Conservation (phyloP, 2,797 vertebrate genomes). For the Podarcis siculus region DNA sequence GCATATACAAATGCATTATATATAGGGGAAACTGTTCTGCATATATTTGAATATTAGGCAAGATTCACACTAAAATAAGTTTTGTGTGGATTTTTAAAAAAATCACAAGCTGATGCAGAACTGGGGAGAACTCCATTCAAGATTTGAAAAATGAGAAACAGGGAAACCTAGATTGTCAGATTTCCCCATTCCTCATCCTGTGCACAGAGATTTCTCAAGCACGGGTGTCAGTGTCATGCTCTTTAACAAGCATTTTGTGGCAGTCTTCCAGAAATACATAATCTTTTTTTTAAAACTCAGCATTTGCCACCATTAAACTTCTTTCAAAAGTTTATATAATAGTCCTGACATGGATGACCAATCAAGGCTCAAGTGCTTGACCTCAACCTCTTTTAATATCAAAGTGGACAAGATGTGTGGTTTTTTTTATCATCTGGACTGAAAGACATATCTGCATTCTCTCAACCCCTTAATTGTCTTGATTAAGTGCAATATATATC, state of each 20-base stretch:
- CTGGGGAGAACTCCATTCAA: too few relatives aligned
- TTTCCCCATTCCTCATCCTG: background rate
- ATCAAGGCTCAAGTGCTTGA: background rate
- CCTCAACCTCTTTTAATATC: constrained; percentile 8
- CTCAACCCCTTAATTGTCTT: background rate
- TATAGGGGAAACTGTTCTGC: too few relatives aligned
- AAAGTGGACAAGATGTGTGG: background rate
- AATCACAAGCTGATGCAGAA: too few relatives aligned
- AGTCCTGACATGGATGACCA: background rate
- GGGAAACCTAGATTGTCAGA: too few relatives aligned
- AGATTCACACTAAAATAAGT: too few relatives aligned
- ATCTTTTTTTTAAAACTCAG: background rate
- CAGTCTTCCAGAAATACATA: background rate
- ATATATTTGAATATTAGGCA: too few relatives aligned
- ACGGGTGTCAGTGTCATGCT: background rate
- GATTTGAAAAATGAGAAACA: too few relatives aligned
- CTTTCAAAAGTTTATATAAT: background rate
- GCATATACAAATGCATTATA: too few relatives aligned
- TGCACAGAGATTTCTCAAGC: background rate
- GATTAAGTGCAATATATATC: background rate
- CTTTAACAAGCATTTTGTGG: background rate
- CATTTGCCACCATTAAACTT: background rate
- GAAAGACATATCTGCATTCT: background rate
- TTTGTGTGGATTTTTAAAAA: too few relatives aligned
- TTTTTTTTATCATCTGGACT: background rate